phyloP scores from a whole-genome alignment of 2,797 vertebrate species.

The Neomorphus geoffroyi region DNA sequence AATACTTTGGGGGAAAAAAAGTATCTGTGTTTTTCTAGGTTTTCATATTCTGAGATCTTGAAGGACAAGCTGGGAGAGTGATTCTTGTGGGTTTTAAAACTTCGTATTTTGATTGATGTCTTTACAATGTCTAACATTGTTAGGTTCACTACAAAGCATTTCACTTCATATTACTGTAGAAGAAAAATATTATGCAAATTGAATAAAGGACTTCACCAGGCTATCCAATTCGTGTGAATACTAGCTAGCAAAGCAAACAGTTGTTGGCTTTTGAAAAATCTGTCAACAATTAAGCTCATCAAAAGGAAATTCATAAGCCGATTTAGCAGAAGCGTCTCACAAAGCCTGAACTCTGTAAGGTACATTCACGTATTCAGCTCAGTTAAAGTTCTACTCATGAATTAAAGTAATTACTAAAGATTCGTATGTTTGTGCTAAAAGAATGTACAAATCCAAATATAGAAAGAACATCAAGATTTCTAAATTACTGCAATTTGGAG shows the following conservation, averaged over 20 bases:
- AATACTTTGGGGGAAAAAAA: background rate
- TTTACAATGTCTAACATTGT: conserved; percentile 30
- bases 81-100: background rate
- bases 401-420: conserved; percentile 46
- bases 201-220: conserved; percentile 53
- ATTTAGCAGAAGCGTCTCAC: conserved; percentile 53
- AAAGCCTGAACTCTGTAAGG: conserved; percentile 41
- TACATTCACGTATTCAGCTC: conserved; percentile 43
- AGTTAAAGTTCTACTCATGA: conserved; percentile 44
- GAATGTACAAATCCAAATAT: conserved; percentile 50
- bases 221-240: conserved; percentile 43
- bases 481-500: conserved; percentile 61
- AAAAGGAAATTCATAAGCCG: conserved; percentile 60
- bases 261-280: conserved; percentile 61
- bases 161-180: conserved; percentile 24
- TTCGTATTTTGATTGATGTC: background rate
- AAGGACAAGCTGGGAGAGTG: background rate
- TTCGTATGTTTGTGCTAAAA: conserved; percentile 49
- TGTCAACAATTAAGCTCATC: conserved; percentile 69
- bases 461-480: conserved; percentile 53
- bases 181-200: conserved; percentile 57
- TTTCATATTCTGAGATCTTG: background rate
- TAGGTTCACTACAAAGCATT: conserved; percentile 33
- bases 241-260: conserved; percentile 47
- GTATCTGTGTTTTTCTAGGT: background rate